Base-by-base conservation (phyloP, 30 jellyfish, hydroid and myxozoan species). In the Cassiopea andromeda region DNA sequence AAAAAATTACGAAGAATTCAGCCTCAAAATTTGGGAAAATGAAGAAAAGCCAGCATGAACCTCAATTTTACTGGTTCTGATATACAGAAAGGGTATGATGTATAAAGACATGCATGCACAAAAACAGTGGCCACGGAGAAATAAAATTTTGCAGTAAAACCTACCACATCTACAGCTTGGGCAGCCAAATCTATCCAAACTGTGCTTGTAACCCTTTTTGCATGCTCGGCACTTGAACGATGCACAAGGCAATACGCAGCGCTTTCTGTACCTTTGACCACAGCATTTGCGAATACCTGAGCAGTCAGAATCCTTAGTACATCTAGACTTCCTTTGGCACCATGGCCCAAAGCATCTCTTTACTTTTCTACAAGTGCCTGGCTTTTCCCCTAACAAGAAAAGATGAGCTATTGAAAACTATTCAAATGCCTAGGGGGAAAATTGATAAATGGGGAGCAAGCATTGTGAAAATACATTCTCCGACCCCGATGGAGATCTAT, bases 161-260 rank as follows among this genome's bases (percentile, higher is more conserved):
- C 2, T 64, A 64, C 73, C 73, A 64, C 73, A 64, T 64, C 73
- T 64, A 17, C 73, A 64, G 73, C 73, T 64, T 4, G 73, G 73
- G 15, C 73, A 64, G 43, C 73, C 73, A 14, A 5, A 27, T 2
- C 73, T 16, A 64, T 64, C 73, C 2, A 4, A 5, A 2, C 43
- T 64, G 73, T 64, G 27, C 73, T 64, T 64, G 43, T 64, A 64
- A 2, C 73, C 73, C 27, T 16, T 2, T 0, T 14, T 64, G 73
- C 73, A 64, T 16, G 73, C 27, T 64, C 43, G 19, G 15, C 73
- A 64, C 43, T 64, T 64, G 43, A 64, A 27, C 73, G 15, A 5
- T 64, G 38, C 15, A 27, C 73, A 64, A 9, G 73, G 73, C 73
- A 64, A 5, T 64, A 17, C 73, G 43, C 73, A 64, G 43, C 73